phyloP scores from a whole-genome alignment of 2,797 vertebrate genomes.

The Cichlasoma orientale region DNA sequence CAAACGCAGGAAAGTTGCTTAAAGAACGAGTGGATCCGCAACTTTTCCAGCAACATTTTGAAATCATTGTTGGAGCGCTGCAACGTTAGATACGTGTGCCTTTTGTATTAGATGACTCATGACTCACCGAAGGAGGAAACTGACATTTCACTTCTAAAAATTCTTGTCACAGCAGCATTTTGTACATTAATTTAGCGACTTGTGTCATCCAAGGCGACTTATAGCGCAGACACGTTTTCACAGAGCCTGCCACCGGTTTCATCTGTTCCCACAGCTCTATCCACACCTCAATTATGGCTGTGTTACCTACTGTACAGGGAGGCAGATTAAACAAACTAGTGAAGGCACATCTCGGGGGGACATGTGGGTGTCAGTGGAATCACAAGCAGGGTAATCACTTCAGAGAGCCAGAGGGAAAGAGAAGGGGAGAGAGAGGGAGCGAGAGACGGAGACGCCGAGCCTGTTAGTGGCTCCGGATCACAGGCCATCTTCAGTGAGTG shows the following conservation, averaged over 20 bases:
- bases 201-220: constrained; percentile 38
- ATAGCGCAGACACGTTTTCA: constrained; percentile 47
- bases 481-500: constrained; percentile 78
- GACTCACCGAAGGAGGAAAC: constrained; percentile 11
- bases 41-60: constrained; percentile 45
- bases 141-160: constrained; percentile 30
- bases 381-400: constrained; percentile 84
- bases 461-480: constrained; percentile 80
- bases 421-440: constrained; percentile 58
- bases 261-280: constrained; percentile 70
- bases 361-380: constrained; percentile 80
- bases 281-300: constrained; percentile 76
- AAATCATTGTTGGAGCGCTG: constrained; percentile 15
- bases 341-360: constrained; percentile 76
- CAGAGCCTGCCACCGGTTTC: constrained; percentile 61
- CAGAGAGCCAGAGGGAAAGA: constrained; percentile 73
- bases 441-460: constrained; percentile 62
- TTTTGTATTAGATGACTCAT: background rate
- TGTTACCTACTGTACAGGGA: constrained; percentile 76
- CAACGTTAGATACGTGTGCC: constrained; percentile 6
- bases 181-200: constrained; percentile 27
- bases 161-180: constrained; percentile 35
- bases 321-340: constrained; percentile 81
- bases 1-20: constrained; percentile 54
- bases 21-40: constrained; percentile 37